Evolutionary conservation across 2,888 invertebrate genomes (phyloP).

Genomic region (Tenthredo amoena): DNA sequence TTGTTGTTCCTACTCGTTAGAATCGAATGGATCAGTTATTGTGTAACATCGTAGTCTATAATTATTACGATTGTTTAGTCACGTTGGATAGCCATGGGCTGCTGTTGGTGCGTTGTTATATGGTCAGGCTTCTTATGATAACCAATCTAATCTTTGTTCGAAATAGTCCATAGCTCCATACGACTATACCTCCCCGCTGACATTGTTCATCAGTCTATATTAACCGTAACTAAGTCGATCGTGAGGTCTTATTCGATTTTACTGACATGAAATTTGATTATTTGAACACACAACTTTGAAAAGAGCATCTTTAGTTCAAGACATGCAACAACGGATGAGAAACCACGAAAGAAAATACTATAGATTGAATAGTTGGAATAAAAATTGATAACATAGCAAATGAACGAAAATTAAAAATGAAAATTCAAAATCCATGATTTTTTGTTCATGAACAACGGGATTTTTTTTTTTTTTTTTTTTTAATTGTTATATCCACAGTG

Average conservation of each 20-base stretch:
- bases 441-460: neutral
- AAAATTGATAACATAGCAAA: neutral
- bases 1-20: neutral
- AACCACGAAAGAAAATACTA: neutral
- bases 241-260: neutral
- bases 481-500: no score
- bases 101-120: neutral
- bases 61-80: conserved; percentile 38
- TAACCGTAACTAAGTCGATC: neutral
- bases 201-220: conserved; percentile 14
- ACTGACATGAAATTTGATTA: neutral
- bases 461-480: no score
- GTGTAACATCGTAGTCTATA: conserved; percentile 23
- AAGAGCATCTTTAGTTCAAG: neutral
- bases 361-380: no score
- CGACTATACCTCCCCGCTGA: neutral
- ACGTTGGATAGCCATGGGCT: conserved; percentile 26
- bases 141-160: conserved; percentile 1
- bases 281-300: neutral
- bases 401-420: neutral
- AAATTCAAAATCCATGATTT: neutral
- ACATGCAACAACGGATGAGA: neutral
- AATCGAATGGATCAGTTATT: conserved; percentile 18
- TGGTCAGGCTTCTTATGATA: neutral
- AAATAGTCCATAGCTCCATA: neutral